Base-by-base conservation (phyloP, 2,888 invertebrate species). In the Orthosia gothica region DNA sequence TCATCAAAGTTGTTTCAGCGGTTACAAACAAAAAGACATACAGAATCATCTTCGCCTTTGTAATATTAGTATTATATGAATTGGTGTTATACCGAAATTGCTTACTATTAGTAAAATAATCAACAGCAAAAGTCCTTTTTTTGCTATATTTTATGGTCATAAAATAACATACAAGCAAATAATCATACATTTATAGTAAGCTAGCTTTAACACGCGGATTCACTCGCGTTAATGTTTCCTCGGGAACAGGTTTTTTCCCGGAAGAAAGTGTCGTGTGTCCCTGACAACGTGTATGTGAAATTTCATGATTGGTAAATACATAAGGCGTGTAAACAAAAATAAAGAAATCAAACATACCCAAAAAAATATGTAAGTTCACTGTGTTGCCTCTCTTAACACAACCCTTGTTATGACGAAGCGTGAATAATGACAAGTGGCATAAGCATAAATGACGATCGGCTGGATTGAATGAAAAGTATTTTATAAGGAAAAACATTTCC, bases 371-470 rank as follows among this genome's bases (percentile, higher is more conserved):
- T 52, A 79, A 40, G 7, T 40, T 9, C 73, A 81, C 69, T 7
- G 5, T 70, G 70, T 65, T 83, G 62, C 64, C 73, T 73, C 69
- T 79, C 74, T 70, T 45, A 70, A 50, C 50, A 59, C 18, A 47
- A 62, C 61, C 61, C 54, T 47, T 52, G 9, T 18, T 26, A 50
- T 62, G 16, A 18, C 67, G 57, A 57, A 47, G 80, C 82, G 81
- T 79, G 50, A 69, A 26, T 82, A 80, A 81, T 68, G 52, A 55
- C 64, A 68, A 65, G 54, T 74, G 81, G 20, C 81, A 58, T 74
- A 45, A 74, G 63, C 47, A 72, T 78, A 50, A 70, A 67, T 64
- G 83, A 67, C 72, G 73, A 61, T 65, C 57, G 59, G 52, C 23
- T 5, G 63, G 50, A 64, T 81, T 64, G 20, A 50, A 26, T 49